Base-by-base conservation (phyloP, 2,797 vertebrate genomes). In the Molossus molossus region DNA sequence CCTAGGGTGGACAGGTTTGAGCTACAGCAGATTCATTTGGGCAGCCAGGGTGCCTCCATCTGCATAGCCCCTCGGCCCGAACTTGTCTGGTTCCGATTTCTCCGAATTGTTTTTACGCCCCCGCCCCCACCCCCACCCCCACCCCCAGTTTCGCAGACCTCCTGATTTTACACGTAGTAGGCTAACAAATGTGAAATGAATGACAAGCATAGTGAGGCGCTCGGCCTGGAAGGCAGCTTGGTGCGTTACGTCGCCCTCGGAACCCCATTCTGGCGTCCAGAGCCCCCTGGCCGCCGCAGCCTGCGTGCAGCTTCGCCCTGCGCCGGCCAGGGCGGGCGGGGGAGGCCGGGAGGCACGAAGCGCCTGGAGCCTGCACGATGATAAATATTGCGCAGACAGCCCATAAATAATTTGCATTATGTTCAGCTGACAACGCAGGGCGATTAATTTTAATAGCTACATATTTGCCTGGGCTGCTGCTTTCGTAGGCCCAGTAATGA, bases 391-490 rank as follows among this genome's bases (percentile, higher is more conserved):
- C 98, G 98, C 98, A 98, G 98, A 98, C 98, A 98, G 98, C 98
- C 98, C 98, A 98, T 98, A 98, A 98, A 98, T 98, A 98, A 98
- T 98, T 98, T 98, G 98, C 98, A 98, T 98, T 98, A 98, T 98
- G 98, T 98, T 98, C 98, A 98, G 98, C 98, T 98, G 98, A 98
- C 98, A 98, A 98, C 98, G 98, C 98, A 98, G 98, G 98, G 98
- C 98, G 98, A 98, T 98, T 98, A 98, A 98, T 98, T 98, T 98
- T 98, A 98, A 98, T 98, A 98, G 98, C 98, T 98, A 98, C 98
- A 98, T 98, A 98, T 98, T 98, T 98, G 98, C 98, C 98, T 98
- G 98, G 96, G 97, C 97, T 98, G 98, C 98, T 98, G 98, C 98
- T 98, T 98, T 97, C 98, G 98, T 98, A 98, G 98, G 98, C 98